These are phyloP conservation scores for Kradibia gibbosae DNA, from an alignment of 1,140 invertebrate genomes.

Conservation along the genomic window DNA sequence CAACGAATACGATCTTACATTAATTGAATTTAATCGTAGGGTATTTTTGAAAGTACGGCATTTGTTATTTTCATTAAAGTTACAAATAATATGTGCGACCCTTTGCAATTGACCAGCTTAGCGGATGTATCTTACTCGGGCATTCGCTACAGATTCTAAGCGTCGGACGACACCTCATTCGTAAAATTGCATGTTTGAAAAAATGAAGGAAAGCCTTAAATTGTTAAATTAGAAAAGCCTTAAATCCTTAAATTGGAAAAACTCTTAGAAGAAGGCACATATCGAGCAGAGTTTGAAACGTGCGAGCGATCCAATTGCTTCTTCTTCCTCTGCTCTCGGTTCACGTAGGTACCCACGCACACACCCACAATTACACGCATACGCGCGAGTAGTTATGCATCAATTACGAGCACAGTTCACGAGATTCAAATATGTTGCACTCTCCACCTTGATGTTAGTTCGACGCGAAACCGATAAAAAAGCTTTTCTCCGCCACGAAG, in stretches of 20 bases:
- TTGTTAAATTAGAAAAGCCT: not conserved
- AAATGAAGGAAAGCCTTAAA: too few species aligned
- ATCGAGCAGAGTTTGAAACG: conserved; percentile 46
- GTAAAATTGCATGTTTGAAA: too few species aligned
- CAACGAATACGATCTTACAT: too few species aligned
- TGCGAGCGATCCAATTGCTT: conserved; percentile 54
- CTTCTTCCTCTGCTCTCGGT: conserved; percentile 47
- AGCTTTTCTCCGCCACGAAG: conserved; percentile 13
- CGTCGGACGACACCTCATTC: too few species aligned
- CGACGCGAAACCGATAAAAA: not conserved
- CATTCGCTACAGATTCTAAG: too few species aligned
- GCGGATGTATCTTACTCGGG: too few species aligned
- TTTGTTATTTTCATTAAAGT: too few species aligned
- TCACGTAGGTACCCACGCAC: conserved; percentile 10
- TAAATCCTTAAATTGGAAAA: not conserved
- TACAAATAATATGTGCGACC: too few species aligned
- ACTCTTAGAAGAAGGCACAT: not conserved
- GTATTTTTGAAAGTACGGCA: too few species aligned
- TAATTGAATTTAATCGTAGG: too few species aligned
- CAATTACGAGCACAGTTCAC: not conserved
- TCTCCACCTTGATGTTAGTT: conserved; percentile 42
- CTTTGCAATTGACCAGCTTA: too few species aligned
- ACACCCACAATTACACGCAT: not conserved
- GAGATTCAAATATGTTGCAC: conserved; percentile 44
- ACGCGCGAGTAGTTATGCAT: not conserved